phyloP scores from a whole-genome alignment of 2,113 vertebrate genomes.

The Gambusia holbrooki region DNA sequence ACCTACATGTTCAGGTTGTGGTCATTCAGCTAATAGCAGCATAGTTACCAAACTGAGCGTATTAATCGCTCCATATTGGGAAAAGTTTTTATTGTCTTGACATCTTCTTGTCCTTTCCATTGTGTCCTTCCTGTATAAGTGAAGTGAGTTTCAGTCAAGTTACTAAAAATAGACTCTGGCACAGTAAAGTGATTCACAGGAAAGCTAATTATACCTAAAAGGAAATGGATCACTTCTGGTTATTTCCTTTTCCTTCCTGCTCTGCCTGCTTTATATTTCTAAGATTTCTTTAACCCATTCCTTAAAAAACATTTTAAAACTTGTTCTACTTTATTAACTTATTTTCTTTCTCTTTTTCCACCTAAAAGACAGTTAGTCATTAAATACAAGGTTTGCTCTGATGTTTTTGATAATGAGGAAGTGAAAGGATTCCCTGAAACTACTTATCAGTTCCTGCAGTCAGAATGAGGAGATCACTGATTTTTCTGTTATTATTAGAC shows the following conservation, averaged over 20 bases:
- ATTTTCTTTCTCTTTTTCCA: background rate
- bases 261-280: background rate
- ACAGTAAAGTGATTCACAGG: constrained; percentile 16
- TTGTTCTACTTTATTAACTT: background rate
- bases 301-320: background rate
- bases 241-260: background rate
- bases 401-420: constrained; percentile 5
- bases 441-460: background rate
- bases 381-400: fast-evolving
- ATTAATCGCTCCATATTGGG: background rate
- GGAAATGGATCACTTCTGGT: constrained; percentile 2
- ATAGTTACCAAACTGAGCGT: background rate
- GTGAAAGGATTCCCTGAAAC: constrained; percentile 1
- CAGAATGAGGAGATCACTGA: background rate
- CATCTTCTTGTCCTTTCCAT: background rate
- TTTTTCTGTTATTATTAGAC: background rate
- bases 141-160: background rate
- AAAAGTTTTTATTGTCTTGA: background rate
- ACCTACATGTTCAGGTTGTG: background rate
- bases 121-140: background rate
- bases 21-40: background rate
- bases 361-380: background rate
- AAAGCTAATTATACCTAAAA: background rate
- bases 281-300: background rate
- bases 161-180: background rate